Evolutionary conservation across 2,797 vertebrate species (phyloP), one percentile per base, ranked within the genome.

Genomic region (Tarsius wallacei): DNA sequence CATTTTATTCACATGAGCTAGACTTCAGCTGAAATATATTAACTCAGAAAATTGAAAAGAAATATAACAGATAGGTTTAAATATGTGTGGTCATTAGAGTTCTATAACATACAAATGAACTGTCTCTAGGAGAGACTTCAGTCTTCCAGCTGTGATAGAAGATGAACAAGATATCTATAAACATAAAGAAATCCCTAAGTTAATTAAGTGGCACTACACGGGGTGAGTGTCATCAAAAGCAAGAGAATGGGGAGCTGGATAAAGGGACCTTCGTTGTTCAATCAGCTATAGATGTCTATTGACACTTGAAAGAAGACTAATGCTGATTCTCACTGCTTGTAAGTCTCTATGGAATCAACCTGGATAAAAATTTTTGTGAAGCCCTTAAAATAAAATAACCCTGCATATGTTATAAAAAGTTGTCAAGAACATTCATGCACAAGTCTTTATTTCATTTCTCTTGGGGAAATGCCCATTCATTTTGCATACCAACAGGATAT

Each of bases 161-260:
- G 82, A 94, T 94, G 94, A 97, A 91, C n/a, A 90, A 93, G 64
- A 96, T 71, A 87, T 7, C 42, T 91, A 61, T 57, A 95, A 86
- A 97, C 36, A 84, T 84, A 2, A 66, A 63, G 81, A 94, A 87
- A 70, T 11, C 1, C 5, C 24, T 5, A 63, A 19, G 36, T 93
- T 87, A 91, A 77, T 97, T 94, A 93, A 93, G 57, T 87, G 68
- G 21, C 26, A 66, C 49, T 80, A 28, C 4, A 33, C 7, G 84
- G 31, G 36, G 42, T 66, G 13, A 88, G 55, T 78, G 57, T 93
- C 47, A 93, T 97, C 33, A 91, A 93, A 97, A 88, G 17, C 28
- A 87, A 81, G 42, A 93, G n/a, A 82, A 91, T 42, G 4, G 3
- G 14, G 36, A 81, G 36, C 13, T 82, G 16, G 17, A 71, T 33